Base-by-base conservation (phyloP, 64 coral and sea anemone species). In the Stichodactyla mertensii region DNA sequence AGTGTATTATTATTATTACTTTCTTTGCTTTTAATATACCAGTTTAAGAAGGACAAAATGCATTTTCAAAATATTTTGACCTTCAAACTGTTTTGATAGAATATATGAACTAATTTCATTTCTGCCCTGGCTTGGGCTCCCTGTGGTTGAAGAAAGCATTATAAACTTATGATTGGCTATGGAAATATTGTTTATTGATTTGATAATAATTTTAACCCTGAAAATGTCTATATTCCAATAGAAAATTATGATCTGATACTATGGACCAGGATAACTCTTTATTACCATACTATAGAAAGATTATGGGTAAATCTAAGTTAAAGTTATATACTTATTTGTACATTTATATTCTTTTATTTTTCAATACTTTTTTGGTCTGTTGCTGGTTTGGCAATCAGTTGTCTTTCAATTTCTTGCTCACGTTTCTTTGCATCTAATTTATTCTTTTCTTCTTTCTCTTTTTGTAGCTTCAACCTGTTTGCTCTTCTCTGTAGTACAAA, bases 381-480 rank as follows among this genome's bases (percentile, higher is more conserved):
- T 55, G 90, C 90, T 26, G 84, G 57, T 83, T 92, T 92, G 15
- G 90, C 90, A n/a, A 83, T 92, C 55, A 92, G 86, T 77, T 92
- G 77, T 87, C 85, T 67, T 52, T 92, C 90, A 11, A 92, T 66
- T 81, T 92, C 90, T 60, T 85, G 78, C 59, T 92, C 71, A 19
- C 85, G 77, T 55, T 92, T 79, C 60, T 87, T 67, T 51, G 85
- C 90, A 70, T 92, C 90, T 58, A 28, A 78, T 87, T 92, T 87
- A 13, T 27, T 92, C 54, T 80, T 78, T 58, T 92, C 90, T n/a
- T 92, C 90, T 56, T 87, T 92, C 58, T 92, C 90, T 54, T 92
- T 92, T 26, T 92, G 90, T 57, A 10, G 55, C 61, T 92, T 92
- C 14, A 92, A 77, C 70, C 87, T 92, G 28, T 69, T 26, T 11